These are phyloP conservation scores for Anabas testudineus DNA, from an alignment of 2,797 vertebrate species.

Conservation along the genomic window DNA sequence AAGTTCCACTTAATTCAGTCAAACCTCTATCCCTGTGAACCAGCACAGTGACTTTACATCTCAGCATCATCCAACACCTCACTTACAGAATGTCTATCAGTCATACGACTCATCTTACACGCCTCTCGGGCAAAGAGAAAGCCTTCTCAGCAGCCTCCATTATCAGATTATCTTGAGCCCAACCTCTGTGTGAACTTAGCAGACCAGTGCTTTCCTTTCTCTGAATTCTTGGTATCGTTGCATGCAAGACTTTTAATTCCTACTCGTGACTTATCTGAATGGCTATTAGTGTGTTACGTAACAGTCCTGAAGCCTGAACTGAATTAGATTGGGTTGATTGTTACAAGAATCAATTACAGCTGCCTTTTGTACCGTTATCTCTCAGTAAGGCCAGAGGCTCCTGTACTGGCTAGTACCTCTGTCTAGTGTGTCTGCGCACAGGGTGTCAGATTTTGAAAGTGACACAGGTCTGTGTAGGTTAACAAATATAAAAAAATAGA, in stretches of 20 bases:
- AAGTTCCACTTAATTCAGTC: background rate
- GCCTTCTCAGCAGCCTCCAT: constrained; percentile 66
- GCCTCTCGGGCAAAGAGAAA: constrained; percentile 46
- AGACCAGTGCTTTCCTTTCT: constrained; percentile 27
- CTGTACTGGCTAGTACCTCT: constrained; percentile 27
- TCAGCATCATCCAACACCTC: constrained; percentile 24
- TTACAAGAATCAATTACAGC: constrained; percentile 15
- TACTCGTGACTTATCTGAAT: constrained; percentile 14
- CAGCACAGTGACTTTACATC: constrained; percentile 9
- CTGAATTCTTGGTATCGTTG: constrained; percentile 8
- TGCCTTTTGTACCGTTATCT: constrained; percentile 31
- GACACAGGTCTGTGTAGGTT: constrained; percentile 49
- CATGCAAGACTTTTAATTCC: constrained; percentile 41
- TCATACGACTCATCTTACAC: constrained; percentile 75
- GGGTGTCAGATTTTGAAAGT: constrained; percentile 60
- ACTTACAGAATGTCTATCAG: constrained; percentile 54
- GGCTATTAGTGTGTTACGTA: constrained; percentile 19
- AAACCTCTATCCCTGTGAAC: constrained; percentile 11
- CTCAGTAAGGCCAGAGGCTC: background rate
- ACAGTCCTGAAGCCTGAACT: constrained; percentile 4
- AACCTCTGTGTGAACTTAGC: constrained; percentile 49
- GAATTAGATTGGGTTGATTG: constrained; percentile 28
- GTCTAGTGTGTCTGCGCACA: constrained; percentile 29
- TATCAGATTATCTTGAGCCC: constrained; percentile 72
- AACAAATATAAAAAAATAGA: constrained; percentile 60